Evolutionary conservation across 2,113 vertebrate species (phyloP), one percentile per base, ranked within the genome.

Genomic region (Albula goreensis): DNA sequence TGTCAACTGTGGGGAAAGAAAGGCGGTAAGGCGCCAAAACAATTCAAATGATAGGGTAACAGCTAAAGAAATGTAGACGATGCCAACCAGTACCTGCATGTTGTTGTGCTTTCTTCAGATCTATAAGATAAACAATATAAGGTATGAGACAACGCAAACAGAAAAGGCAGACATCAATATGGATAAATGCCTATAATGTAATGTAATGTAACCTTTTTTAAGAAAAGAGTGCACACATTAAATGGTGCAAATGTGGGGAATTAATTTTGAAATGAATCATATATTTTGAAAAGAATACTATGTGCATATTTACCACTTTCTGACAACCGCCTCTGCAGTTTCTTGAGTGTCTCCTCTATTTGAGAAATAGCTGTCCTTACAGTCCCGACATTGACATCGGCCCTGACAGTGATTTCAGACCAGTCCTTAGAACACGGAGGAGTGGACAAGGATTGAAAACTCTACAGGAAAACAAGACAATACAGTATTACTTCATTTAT

Each of bases 41-140:
- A 53, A 48, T 10, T 31, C n/a, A 22, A 31, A 31, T 31, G 2
- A 25, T 8, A 74, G 70, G 2, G n/a, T 25, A 50, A 82, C 17
- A 81, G 5, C 22, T 74, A 9, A 5, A 19, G 52, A 77, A 10
- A 52, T 63, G 8, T 85, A 77, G 17, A n/a, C 22, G 31, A 19
- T 10, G n/a, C 25, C 2, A 15, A 48, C 4, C 84, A 81, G 19
- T 88, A 93, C 93, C 93, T 93, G 91, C 85, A 85, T 92, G 92
- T 51, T 87, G 86, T 50, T 89, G 88, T 57, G 94, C 87, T 88
- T 74, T 88, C 48, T 92, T 87, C 57, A 92, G 88, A 49, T 93
- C 94, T 95, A 90, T 41, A 83, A 51, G n/a, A n/a, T 31, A 70
- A 87, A 2, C 25, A 9, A 60, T 83, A 1, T 79, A 88, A 12